Evolutionary conservation across 64 coral and sea anemone species (phyloP).

Genomic region (Dendrophyllia cribrosa): DNA sequence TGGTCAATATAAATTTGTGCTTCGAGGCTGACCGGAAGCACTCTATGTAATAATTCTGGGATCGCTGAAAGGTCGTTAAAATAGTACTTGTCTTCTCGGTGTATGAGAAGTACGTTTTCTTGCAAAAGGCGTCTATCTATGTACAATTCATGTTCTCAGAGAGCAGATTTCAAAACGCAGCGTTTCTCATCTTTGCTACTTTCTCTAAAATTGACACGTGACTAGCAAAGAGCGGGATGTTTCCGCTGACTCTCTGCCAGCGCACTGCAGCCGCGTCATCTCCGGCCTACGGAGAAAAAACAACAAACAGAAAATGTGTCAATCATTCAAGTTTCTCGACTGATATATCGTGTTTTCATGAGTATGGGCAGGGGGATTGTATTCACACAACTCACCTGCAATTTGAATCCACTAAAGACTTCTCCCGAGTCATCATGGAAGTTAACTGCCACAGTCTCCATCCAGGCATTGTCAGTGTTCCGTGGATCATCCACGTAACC

Average conservation of each 20-base stretch:
- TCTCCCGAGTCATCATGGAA: constrained; percentile 97
- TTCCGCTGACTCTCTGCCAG: constrained; percentile 99
- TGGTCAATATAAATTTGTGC: no score
- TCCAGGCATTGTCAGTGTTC: constrained; percentile 97
- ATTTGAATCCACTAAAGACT: constrained; percentile 87
- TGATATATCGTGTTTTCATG: no score
- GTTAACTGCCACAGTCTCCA: constrained; percentile 97
- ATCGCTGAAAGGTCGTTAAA: no score
- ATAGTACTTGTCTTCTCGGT: no score
- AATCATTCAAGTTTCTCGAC: no score
- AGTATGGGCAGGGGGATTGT: background rate
- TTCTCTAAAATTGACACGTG: constrained; percentile 95
- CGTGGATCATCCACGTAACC: constrained; percentile 98
- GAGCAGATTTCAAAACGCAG: constrained; percentile 67
- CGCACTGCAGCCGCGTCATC: constrained; percentile 98
- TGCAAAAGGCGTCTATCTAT: no score
- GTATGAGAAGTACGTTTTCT: background rate
- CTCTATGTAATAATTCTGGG: no score
- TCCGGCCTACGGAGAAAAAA: constrained; percentile 80
- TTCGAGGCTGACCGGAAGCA: no score
- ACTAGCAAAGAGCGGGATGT: constrained; percentile 97
- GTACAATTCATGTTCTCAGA: background rate
- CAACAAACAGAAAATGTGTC: background rate
- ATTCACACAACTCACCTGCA: constrained; percentile 64
- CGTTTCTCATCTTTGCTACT: constrained; percentile 91